Conservation (phyloP, 2,113 vertebrate species). For the Passer montanus region DNA sequence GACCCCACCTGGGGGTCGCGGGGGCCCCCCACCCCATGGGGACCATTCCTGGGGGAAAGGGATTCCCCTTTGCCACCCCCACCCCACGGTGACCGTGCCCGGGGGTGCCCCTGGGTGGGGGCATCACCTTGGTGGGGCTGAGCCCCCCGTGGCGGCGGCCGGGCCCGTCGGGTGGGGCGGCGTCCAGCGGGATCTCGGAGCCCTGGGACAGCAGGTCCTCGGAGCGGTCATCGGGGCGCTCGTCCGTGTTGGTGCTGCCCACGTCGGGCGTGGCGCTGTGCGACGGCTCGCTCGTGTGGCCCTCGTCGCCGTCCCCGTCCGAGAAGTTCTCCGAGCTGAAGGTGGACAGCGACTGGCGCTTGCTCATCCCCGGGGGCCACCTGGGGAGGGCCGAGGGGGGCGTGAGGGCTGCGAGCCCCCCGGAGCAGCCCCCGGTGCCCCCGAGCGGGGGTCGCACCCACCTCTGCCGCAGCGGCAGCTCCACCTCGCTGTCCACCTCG, state of each 20-base stretch:
- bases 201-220: constrained; percentile 17
- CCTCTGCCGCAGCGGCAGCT: constrained; percentile 27
- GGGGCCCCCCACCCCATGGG: too few relatives aligned
- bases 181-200: constrained; percentile 8
- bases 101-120: neutral
- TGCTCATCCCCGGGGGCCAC: constrained; percentile 22
- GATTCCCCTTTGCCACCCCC: too few relatives aligned
- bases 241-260: constrained; percentile 45
- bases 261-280: constrained; percentile 27
- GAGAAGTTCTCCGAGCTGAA: constrained; percentile 33
- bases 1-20: neutral
- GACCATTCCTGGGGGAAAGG: too few relatives aligned
- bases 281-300: constrained; percentile 15
- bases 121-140: constrained; percentile 3
- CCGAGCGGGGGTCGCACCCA: neutral
- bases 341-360: constrained; percentile 24
- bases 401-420: neutral
- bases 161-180: neutral
- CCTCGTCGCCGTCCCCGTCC: constrained; percentile 19
- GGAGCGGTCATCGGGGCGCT: neutral
- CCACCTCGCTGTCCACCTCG: constrained; percentile 4
- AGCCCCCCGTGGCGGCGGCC: neutral
- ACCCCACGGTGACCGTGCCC: too few relatives aligned
- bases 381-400: neutral
- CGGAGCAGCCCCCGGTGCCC: neutral